These are phyloP conservation scores for Myiopsitta monachus DNA, from an alignment of 2,113 vertebrate genomes.

Conservation along the genomic window DNA sequence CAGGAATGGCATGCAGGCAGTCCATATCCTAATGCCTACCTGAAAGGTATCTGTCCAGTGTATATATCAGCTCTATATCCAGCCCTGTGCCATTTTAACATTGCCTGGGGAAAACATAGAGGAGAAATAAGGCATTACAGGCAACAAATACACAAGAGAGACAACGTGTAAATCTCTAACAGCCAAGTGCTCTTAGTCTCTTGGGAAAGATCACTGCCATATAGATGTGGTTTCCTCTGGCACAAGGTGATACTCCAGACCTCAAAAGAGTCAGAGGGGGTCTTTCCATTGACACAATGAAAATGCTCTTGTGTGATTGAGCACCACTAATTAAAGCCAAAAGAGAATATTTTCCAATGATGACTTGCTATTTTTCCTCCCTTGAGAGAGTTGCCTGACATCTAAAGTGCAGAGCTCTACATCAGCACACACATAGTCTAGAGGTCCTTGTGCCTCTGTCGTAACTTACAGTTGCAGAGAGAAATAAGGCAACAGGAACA, in stretches of 20 bases:
- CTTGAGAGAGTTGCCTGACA: background rate
- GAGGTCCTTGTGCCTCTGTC: background rate
- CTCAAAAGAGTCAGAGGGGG: background rate
- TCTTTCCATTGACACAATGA: background rate
- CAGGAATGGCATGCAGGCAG: background rate
- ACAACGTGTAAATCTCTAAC: background rate
- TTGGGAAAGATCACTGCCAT: background rate
- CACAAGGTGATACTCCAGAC: background rate
- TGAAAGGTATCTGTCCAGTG: background rate
- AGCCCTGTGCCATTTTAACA: background rate
- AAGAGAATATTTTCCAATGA: background rate
- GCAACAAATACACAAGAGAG: background rate
- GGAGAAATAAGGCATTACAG: background rate
- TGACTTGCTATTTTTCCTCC: background rate
- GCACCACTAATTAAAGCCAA: slow-evolving; percentile 29
- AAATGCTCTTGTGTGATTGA: background rate
- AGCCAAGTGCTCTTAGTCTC: background rate
- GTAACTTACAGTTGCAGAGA: background rate
- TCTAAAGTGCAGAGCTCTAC: background rate
- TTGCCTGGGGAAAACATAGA: background rate
- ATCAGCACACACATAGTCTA: background rate
- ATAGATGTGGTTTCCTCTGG: background rate
- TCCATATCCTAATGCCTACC: background rate
- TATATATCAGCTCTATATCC: background rate
- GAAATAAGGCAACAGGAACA: background rate